Conservation (phyloP, 2,113 vertebrate genomes). For the Actenoides lindsayi region DNA sequence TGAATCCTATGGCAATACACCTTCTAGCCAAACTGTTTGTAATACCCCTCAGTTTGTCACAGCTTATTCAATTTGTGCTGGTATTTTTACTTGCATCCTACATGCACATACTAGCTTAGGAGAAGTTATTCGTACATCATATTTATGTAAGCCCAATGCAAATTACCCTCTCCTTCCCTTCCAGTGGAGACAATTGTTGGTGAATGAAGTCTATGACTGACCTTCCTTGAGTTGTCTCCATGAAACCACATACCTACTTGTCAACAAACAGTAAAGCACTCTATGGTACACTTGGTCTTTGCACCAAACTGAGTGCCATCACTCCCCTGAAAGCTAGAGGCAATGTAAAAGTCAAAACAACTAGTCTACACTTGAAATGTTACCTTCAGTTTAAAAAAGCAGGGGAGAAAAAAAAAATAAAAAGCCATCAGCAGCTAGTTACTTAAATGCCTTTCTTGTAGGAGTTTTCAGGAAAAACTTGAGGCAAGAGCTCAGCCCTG, state of each 20-base stretch:
- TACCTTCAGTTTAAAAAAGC: not conserved
- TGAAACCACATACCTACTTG: not conserved
- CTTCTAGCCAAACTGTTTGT: not conserved
- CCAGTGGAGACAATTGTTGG: not conserved
- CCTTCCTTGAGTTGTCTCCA: not conserved
- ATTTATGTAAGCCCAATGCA: not conserved
- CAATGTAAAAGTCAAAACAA: not conserved
- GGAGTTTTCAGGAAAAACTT: not conserved
- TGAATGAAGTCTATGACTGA: not conserved
- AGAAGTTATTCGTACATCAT: not conserved
- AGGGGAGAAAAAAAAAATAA: not conserved
- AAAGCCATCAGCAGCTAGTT: not conserved
- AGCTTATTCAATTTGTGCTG: not conserved
- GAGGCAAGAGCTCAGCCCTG: not conserved
- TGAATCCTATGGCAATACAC: not conserved
- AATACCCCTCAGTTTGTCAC: not conserved
- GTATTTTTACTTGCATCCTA: not conserved
- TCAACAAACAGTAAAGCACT: not conserved
- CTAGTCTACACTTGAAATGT: not conserved
- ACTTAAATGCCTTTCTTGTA: not conserved
- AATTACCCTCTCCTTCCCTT: not conserved
- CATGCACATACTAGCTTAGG: not conserved
- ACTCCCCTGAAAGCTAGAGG: not conserved
- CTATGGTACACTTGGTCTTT: not conserved
- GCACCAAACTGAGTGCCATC: not conserved